Conservation (phyloP, 2,888 invertebrate species). For the Drosophila atroscutellata region DNA sequence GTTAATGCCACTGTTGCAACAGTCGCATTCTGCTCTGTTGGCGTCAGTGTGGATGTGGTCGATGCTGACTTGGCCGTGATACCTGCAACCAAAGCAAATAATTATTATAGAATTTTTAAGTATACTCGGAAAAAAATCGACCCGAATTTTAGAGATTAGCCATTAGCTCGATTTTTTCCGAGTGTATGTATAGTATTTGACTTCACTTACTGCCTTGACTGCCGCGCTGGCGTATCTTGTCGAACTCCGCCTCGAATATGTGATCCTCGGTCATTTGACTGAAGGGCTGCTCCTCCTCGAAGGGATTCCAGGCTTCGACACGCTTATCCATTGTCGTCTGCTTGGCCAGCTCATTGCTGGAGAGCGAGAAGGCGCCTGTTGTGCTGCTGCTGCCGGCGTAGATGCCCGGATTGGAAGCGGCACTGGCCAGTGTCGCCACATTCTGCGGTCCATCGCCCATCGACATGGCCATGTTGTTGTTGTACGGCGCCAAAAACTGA, state of each 20-base stretch:
- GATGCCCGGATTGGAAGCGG: conserved; percentile 83
- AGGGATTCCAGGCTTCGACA: conserved; percentile 93
- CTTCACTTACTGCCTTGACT: conserved; percentile 89
- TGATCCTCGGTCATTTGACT: conserved; percentile 92
- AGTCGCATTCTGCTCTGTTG: conserved; percentile 79
- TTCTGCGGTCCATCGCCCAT: conserved; percentile 63
- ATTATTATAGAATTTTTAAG: neutral
- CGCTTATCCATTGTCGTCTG: conserved; percentile 80
- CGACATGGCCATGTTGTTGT: conserved; percentile 80
- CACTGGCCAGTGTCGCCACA: conserved; percentile 57
- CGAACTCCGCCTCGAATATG: conserved; percentile 93
- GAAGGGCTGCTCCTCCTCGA: conserved; percentile 91
- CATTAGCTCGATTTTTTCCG: no score
- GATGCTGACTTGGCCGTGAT: conserved; percentile 84
- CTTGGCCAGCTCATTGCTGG: conserved; percentile 82
- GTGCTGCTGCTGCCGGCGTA: conserved; percentile 67
- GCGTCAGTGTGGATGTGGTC: conserved; percentile 83
- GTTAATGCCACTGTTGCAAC: conserved; percentile 61
- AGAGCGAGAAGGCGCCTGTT: conserved; percentile 73
- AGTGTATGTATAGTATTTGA: no score
- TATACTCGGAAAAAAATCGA: neutral
- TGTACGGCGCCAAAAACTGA: conserved; percentile 90
- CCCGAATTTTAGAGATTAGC: neutral
- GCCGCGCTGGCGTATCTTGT: conserved; percentile 91
- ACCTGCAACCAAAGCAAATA: conserved; percentile 60